Evolutionary conservation across 2,113 vertebrate genomes (phyloP).

Genomic region (Acrocephalus kingi): DNA sequence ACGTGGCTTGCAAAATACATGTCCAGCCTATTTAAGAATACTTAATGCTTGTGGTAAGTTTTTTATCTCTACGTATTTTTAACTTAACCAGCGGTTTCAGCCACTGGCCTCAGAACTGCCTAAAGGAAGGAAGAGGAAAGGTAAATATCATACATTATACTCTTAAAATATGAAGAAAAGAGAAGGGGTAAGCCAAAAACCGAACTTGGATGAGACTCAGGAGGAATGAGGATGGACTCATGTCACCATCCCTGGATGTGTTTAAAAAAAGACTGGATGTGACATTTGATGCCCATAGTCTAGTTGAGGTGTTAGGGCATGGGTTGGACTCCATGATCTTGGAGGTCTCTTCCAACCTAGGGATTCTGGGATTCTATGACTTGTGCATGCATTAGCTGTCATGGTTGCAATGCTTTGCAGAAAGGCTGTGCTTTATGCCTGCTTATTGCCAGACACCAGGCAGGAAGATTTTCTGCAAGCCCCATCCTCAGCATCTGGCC

Average conservation of each 20-base stretch:
- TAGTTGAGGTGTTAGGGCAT: not conserved
- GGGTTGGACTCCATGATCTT: not conserved
- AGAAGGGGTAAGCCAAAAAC: not conserved
- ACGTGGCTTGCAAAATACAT: not conserved
- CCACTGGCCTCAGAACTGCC: not conserved
- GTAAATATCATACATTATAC: not conserved
- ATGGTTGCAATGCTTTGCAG: not conserved
- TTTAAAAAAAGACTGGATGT: not conserved
- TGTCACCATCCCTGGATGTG: not conserved
- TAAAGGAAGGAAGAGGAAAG: not conserved
- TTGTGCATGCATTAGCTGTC: rapidly evolving
- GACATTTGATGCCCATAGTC: not conserved
- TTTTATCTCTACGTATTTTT: not conserved
- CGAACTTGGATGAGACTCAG: not conserved
- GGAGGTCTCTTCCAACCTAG: not conserved
- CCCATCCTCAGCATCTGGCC: not conserved
- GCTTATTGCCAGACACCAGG: not conserved
- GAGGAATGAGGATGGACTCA: not conserved
- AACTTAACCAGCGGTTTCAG: not conserved
- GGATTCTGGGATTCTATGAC: not conserved
- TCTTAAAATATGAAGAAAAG: not conserved
- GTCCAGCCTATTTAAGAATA: not conserved
- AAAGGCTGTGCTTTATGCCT: not conserved
- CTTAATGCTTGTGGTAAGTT: not conserved
- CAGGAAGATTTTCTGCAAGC: not conserved